Conservation (phyloP, 1,140 invertebrate genomes). For the Drosophila orena region DNA sequence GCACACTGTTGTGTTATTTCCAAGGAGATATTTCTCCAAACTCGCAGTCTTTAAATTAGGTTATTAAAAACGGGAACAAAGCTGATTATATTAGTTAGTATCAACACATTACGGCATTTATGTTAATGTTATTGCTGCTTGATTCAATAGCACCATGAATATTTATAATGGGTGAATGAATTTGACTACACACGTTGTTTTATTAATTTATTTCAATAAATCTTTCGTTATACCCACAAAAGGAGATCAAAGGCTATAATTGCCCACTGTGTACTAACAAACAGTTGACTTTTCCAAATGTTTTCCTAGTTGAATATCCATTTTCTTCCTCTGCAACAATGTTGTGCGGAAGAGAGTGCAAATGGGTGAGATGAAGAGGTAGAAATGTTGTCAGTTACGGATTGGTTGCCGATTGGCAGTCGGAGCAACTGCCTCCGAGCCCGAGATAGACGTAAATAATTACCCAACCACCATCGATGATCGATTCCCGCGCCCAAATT, state of each 20-base stretch:
- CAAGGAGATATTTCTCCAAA: not conserved
- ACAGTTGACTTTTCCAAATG: not conserved
- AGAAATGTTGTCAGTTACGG: conserved; percentile 43
- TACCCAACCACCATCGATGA: conserved; percentile 53
- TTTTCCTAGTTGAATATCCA: conserved; percentile 3
- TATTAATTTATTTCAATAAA: conserved; percentile 7
- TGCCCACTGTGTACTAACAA: not conserved
- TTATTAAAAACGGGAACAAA: conserved; percentile 12
- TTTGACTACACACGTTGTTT: not conserved
- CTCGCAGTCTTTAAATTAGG: not conserved
- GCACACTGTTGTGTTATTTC: not conserved
- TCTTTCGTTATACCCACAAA: too few species aligned
- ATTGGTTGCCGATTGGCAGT: conserved; percentile 8
- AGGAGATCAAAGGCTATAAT: not conserved
- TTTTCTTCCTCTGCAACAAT: conserved; percentile 23
- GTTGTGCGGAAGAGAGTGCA: conserved; percentile 23
- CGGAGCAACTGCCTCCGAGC: conserved; percentile 43
- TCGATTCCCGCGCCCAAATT: conserved; percentile 71
- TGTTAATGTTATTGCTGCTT: conserved; percentile 13
- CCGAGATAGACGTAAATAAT: conserved; percentile 61
- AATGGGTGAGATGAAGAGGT: conserved; percentile 17
- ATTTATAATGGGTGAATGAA: conserved; percentile 22
- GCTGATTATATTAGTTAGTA: conserved; percentile 16
- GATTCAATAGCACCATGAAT: conserved; percentile 3
- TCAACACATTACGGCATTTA: conserved; percentile 1